Conservation (phyloP, 1,140 invertebrate genomes). For the Orius laevigatus region DNA sequence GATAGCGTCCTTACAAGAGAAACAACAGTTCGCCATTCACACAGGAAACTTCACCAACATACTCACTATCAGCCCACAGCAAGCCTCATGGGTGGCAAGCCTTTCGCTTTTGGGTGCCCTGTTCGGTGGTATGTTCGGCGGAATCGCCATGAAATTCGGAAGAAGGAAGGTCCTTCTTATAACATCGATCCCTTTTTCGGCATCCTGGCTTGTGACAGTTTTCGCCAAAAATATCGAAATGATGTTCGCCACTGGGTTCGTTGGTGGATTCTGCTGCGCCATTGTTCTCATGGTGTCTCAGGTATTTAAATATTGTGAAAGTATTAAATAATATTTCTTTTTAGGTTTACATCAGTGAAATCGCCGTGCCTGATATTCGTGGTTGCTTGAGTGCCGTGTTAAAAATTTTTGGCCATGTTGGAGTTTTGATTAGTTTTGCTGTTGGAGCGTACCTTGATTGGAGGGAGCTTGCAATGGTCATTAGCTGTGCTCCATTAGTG, state of each 20-base stretch:
- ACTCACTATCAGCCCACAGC: constrained; percentile 50
- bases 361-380: constrained; percentile 65
- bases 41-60: constrained; percentile 24
- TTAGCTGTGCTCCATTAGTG: constrained; percentile 51
- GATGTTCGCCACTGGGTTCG: constrained; percentile 58
- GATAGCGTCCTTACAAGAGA: constrained; percentile 59
- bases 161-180: constrained; percentile 46
- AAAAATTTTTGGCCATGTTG: constrained; percentile 70
- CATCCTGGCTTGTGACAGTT: constrained; percentile 58
- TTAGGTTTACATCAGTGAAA: constrained; percentile 79
- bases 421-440: constrained; percentile 63
- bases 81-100: constrained; percentile 68
- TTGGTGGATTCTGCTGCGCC: constrained; percentile 61
- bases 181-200: constrained; percentile 51
- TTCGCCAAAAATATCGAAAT: constrained; percentile 56
- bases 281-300: constrained; percentile 63
- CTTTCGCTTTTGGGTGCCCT: constrained; percentile 53
- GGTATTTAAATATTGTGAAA: no score
- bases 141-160: constrained; percentile 55
- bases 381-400: constrained; percentile 69
- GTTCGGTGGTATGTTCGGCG: constrained; percentile 57
- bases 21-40: constrained; percentile 25
- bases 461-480: constrained; percentile 59
- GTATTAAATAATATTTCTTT: constrained; percentile 13
- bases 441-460: constrained; percentile 66